Conservation (phyloP, 2,888 invertebrate genomes). For the Metopia argyrocephala region DNA sequence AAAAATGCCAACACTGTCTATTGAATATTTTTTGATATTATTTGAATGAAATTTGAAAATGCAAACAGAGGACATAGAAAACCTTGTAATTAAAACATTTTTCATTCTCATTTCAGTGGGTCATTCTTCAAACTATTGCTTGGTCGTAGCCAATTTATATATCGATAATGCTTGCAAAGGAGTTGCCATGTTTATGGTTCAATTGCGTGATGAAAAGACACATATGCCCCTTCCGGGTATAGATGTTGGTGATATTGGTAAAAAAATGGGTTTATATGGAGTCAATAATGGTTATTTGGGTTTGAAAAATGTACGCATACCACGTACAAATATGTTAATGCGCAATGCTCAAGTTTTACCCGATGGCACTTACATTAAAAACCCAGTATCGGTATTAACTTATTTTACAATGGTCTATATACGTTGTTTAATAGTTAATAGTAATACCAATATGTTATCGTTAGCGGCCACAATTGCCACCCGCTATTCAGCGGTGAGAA, state of each 20-base stretch:
- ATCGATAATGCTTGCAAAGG: constrained; percentile 90
- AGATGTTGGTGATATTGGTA: constrained; percentile 95
- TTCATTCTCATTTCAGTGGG: constrained; percentile 82
- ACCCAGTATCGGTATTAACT: constrained; percentile 88
- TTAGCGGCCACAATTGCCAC: constrained; percentile 92
- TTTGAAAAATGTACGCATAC: constrained; percentile 91
- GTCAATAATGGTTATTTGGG: constrained; percentile 96
- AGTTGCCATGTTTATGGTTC: constrained; percentile 95
- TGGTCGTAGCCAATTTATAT: constrained; percentile 93
- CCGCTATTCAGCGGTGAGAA: constrained; percentile 91
- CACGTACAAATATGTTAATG: constrained; percentile 94
- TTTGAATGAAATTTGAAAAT: too few species aligned
- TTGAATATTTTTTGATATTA: too few species aligned
- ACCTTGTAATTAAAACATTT: too few species aligned
- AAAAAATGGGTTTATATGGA: constrained; percentile 93
- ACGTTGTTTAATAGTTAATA: constrained; percentile 87
- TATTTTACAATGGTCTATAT: constrained; percentile 94
- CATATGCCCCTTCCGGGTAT: constrained; percentile 92
- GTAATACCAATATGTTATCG: constrained; percentile 85
- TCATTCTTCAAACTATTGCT: constrained; percentile 92
- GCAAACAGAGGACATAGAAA: too few species aligned
- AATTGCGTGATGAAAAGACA: constrained; percentile 92
- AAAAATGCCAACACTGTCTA: too few species aligned
- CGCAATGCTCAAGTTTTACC: constrained; percentile 92
- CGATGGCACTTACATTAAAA: constrained; percentile 90